phyloP scores from a whole-genome alignment of 2,888 invertebrate genomes.

The Callyntrura guangdongensis region DNA sequence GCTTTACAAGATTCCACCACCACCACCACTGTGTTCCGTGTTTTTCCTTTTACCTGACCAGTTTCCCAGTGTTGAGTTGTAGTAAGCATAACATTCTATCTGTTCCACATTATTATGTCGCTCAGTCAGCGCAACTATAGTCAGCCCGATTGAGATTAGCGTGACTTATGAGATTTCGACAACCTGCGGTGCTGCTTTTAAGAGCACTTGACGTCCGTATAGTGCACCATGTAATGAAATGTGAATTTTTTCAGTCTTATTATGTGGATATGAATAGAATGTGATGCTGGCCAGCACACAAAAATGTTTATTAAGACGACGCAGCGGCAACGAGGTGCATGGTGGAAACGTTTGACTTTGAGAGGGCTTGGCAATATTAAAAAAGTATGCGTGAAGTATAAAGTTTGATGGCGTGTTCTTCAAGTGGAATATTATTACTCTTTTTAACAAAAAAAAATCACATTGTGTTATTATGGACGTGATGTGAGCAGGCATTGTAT shows the following conservation, averaged over 20 bases:
- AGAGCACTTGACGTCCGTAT: slow-evolving; percentile 72
- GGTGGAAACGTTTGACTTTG: slow-evolving; percentile 67
- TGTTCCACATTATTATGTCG: slow-evolving; percentile 76
- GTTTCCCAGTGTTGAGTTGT: not conserved
- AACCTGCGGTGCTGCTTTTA: slow-evolving; percentile 78
- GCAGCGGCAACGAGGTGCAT: slow-evolving; percentile 54
- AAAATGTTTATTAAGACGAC: slow-evolving; percentile 73
- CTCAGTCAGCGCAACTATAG: slow-evolving; percentile 52
- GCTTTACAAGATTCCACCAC: slow-evolving; percentile 24
- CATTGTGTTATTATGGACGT: not conserved
- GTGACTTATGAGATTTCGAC: slow-evolving; percentile 82
- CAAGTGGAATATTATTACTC: slow-evolving; percentile 45
- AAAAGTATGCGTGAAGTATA: slow-evolving; percentile 71
- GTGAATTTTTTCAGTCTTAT: slow-evolving; percentile 53
- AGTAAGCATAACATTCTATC: not conserved
- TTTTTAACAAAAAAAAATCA: slow-evolving; percentile 38
- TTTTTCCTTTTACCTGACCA: not conserved
- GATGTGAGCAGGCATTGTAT: slow-evolving; percentile 25
- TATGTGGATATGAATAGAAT: slow-evolving; percentile 40
- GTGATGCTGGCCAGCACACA: slow-evolving; percentile 38
- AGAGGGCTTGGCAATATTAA: slow-evolving; percentile 75
- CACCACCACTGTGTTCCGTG: not conserved
- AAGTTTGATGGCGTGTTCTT: slow-evolving; percentile 50
- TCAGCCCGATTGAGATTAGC: slow-evolving; percentile 76
- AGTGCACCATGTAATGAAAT: slow-evolving; percentile 54